These are phyloP conservation scores for Bucco capensis DNA, from an alignment of 2,113 vertebrate genomes.

Conservation along the genomic window DNA sequence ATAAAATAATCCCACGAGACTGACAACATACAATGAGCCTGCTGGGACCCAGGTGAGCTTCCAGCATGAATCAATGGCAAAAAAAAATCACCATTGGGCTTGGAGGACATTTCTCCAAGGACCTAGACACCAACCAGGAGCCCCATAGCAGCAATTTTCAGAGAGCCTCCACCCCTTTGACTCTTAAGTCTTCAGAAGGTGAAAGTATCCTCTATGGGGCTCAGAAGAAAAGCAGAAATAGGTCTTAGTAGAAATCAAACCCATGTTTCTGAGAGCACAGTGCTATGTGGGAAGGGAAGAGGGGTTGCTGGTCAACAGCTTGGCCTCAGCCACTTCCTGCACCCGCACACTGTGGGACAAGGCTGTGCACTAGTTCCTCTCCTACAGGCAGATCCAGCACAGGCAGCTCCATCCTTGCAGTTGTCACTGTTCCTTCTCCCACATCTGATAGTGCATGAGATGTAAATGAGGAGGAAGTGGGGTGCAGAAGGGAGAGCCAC, in stretches of 20 bases:
- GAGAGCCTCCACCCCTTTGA: not conserved
- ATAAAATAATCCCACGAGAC: not conserved
- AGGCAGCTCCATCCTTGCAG: not conserved
- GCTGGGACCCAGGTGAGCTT: not conserved
- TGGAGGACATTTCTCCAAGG: not conserved
- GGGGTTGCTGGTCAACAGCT: not conserved
- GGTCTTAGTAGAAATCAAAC: not conserved
- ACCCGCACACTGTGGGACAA: fast-evolving
- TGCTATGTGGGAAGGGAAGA: not conserved
- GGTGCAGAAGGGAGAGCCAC: not conserved
- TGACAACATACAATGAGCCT: fast-evolving
- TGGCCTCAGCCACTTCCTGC: not conserved
- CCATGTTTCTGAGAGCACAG: not conserved
- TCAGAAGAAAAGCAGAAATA: not conserved
- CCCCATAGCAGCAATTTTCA: not conserved
- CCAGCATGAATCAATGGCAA: not conserved
- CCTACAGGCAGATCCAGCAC: not conserved
- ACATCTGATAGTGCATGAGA: not conserved
- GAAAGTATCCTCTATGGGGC: not conserved
- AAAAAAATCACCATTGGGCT: not conserved
- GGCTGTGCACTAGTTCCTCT: fast-evolving
- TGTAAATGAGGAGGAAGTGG: not conserved
- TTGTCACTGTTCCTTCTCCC: not conserved
- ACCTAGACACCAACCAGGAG: not conserved
- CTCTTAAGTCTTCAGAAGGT: not conserved